These are phyloP conservation scores for Zele albiditarsus DNA, from an alignment of 2,888 invertebrate genomes.

Conservation along the genomic window DNA sequence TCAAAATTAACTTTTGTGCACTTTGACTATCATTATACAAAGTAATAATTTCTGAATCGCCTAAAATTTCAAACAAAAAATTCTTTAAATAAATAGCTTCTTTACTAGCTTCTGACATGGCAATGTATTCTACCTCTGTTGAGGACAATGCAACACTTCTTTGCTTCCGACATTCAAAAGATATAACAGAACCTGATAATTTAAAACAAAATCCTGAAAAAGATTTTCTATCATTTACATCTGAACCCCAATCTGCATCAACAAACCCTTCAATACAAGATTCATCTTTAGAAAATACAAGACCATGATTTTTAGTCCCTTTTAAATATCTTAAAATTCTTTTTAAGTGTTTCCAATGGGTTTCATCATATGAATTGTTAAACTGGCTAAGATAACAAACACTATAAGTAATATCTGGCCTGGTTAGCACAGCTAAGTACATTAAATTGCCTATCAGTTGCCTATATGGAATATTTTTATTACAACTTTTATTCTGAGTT, in stretches of 20 bases:
- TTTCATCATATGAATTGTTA: conserved; percentile 42
- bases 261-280: conserved; percentile 29
- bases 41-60: conserved; percentile 29
- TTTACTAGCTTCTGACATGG: neutral
- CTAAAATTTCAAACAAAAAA: neutral
- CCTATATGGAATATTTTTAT: conserved; percentile 45
- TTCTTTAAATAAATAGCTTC: conserved; percentile 33
- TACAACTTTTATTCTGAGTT: no score
- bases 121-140: conserved; percentile 40
- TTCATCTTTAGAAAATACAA: conserved; percentile 37
- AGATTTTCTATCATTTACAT: conserved; percentile 29
- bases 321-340: conserved; percentile 51
- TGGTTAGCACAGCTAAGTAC: conserved; percentile 38
- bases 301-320: conserved; percentile 44
- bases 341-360: conserved; percentile 51
- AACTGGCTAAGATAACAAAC: conserved; percentile 46
- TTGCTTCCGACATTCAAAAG: conserved; percentile 34
- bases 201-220: conserved; percentile 33
- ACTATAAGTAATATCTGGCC: conserved; percentile 43
- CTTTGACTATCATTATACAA: conserved; percentile 43
- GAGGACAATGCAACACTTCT: conserved; percentile 26
- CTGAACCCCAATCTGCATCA: conserved; percentile 53
- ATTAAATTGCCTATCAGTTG: conserved; percentile 33
- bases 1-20: neutral
- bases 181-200: conserved; percentile 22